Evolutionary conservation across 2,888 invertebrate genomes (phyloP).

Genomic region (Sialis fuliginosa): DNA sequence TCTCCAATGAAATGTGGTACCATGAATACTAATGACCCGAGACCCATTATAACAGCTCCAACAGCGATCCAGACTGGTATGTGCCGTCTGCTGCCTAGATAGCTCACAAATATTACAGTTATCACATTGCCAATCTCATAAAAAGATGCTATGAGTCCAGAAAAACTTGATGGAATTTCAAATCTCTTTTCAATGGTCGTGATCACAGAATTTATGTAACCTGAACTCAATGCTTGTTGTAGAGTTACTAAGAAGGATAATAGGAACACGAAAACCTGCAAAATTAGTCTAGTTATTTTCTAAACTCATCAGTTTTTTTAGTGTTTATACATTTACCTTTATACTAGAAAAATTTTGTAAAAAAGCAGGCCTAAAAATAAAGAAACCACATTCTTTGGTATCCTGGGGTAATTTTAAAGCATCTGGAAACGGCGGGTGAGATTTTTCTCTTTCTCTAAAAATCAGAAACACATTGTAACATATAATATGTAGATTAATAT

Average conservation of each 20-base stretch:
- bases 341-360: conserved; percentile 81
- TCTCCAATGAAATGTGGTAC: conserved; percentile 83
- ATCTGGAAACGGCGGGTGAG: conserved; percentile 37
- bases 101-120: conserved; percentile 90
- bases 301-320: neutral
- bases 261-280: conserved; percentile 72
- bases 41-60: conserved; percentile 83
- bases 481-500: neutral
- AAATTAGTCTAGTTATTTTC: conserved; percentile 10
- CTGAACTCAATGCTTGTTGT: conserved; percentile 79
- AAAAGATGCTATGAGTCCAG: conserved; percentile 83
- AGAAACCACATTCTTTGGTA: conserved; percentile 73
- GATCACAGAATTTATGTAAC: conserved; percentile 88
- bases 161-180: conserved; percentile 84
- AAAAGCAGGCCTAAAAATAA: conserved; percentile 67
- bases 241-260: conserved; percentile 78
- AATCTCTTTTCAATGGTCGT: conserved; percentile 92
- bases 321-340: conserved; percentile 36
- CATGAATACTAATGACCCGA: conserved; percentile 83
- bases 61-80: conserved; percentile 92
- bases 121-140: conserved; percentile 93
- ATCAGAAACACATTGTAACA: neutral
- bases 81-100: conserved; percentile 79
- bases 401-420: conserved; percentile 41
- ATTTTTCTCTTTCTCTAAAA: conserved; percentile 34